Conservation (phyloP, 1,140 invertebrate genomes). For the Danaus plexippus region DNA sequence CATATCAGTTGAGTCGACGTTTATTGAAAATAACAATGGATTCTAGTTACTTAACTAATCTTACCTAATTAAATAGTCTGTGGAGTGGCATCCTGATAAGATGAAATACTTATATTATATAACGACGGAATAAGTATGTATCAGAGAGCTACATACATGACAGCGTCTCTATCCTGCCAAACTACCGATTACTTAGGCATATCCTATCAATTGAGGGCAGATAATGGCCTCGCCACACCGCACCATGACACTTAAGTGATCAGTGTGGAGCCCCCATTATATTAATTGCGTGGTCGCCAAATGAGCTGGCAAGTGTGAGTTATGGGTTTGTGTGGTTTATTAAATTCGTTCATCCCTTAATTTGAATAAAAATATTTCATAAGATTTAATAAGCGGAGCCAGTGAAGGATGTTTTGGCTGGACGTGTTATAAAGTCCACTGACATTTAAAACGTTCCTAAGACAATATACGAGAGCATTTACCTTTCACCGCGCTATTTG, state of each 20-base stretch:
- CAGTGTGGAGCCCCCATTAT: constrained; percentile 1
- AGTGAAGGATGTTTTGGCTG: no score
- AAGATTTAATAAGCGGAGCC: no score
- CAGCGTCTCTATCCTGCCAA: constrained; percentile 2
- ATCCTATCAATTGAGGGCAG: constrained; percentile 6
- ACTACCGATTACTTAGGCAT: constrained; percentile 8
- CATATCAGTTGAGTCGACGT: no score
- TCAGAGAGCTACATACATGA: neutral
- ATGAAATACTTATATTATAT: no score
- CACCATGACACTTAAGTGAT: constrained; percentile 1
- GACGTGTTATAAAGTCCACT: no score
- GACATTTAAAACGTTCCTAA: no score
- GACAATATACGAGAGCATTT: no score
- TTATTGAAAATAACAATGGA: neutral
- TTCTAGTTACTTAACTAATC: neutral
- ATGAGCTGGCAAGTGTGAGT: neutral
- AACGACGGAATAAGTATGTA: neutral
- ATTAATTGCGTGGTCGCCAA: constrained; percentile 7
- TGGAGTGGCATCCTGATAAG: no score
- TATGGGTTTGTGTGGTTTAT: constrained; percentile 4
- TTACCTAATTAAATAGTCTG: no score
- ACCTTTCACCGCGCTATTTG: no score
- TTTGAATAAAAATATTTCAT: no score
- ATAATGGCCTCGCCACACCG: constrained; percentile 5
- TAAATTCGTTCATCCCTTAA: constrained; percentile 1